phyloP scores from a whole-genome alignment of 2,888 invertebrate species.

The Tortricodes alternella region DNA sequence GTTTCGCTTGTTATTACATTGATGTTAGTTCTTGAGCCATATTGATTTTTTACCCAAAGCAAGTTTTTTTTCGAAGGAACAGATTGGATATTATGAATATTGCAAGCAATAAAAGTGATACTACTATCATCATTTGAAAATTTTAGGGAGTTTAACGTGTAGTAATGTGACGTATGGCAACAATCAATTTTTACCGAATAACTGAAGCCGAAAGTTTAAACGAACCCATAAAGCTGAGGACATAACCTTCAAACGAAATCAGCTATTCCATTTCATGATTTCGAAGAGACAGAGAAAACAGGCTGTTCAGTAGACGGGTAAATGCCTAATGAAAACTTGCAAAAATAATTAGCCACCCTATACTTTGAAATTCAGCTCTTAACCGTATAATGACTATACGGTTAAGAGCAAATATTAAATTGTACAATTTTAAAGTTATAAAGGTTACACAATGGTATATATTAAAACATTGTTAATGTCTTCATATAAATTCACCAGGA shows the following conservation, averaged over 20 bases:
- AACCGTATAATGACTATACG: no score
- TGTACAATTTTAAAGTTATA: no score
- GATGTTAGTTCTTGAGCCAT: not conserved
- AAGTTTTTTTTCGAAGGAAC: no score
- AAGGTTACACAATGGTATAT: no score
- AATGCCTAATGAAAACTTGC: not conserved
- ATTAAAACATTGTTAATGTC: no score
- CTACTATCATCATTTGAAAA: no score
- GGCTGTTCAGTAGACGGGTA: not conserved
- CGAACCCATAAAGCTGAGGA: slow-evolving; percentile 18
- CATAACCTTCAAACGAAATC: slow-evolving; percentile 7
- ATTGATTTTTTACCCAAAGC: no score
- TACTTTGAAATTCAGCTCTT: no score
- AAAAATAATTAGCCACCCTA: no score
- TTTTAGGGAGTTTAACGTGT: no score
- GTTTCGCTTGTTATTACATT: not conserved
- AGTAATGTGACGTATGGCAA: not conserved
- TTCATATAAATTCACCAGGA: no score
- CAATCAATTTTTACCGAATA: slow-evolving; percentile 8
- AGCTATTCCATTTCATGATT: slow-evolving; percentile 21
- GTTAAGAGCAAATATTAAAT: no score
- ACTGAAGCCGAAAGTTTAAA: slow-evolving; percentile 8
- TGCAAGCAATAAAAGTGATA: not conserved
- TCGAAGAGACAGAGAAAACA: not conserved
- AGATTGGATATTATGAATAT: not conserved